Evolutionary conservation across 2,888 invertebrate species (phyloP).

Genomic region (Asteroscopus sphinx): DNA sequence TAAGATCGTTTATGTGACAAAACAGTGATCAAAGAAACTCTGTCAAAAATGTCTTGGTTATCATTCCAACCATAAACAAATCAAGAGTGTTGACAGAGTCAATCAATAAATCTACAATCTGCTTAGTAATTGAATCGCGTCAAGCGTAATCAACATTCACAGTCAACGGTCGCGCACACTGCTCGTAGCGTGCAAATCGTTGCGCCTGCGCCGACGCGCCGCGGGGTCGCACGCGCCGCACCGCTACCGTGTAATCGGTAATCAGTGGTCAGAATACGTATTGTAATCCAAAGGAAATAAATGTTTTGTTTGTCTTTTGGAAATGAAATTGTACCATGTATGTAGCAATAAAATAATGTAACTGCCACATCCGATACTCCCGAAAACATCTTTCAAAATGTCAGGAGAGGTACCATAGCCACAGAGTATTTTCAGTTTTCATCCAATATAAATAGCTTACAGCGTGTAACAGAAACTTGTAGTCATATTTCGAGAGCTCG

Average conservation of each 20-base stretch:
- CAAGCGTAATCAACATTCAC: slow-evolving; percentile 22
- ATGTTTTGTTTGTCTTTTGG: slow-evolving; percentile 5
- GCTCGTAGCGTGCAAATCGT: slow-evolving; percentile 48
- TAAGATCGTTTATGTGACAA: no score
- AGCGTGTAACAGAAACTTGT: no score
- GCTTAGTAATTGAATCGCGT: slow-evolving; percentile 15
- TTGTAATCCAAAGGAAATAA: slow-evolving; percentile 9
- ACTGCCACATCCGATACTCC: neutral
- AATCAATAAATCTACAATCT: slow-evolving; percentile 22
- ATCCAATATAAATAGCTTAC: no score
- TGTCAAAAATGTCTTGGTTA: neutral
- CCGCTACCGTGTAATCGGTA: slow-evolving; percentile 65
- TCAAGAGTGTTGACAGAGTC: neutral
- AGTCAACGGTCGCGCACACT: slow-evolving; percentile 43
- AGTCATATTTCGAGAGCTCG: no score
- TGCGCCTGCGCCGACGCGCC: slow-evolving; percentile 33
- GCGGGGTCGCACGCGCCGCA: slow-evolving; percentile 56
- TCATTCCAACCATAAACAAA: neutral
- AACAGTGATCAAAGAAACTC: no score
- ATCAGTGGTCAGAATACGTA: slow-evolving; percentile 48
- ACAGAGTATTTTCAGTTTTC: no score
- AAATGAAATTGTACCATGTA: neutral
- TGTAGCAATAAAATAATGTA: no score
- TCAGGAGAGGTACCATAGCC: no score
- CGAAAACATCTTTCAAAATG: neutral